Conservation (phyloP, 2,797 vertebrate species). For the Alauda arvensis region DNA sequence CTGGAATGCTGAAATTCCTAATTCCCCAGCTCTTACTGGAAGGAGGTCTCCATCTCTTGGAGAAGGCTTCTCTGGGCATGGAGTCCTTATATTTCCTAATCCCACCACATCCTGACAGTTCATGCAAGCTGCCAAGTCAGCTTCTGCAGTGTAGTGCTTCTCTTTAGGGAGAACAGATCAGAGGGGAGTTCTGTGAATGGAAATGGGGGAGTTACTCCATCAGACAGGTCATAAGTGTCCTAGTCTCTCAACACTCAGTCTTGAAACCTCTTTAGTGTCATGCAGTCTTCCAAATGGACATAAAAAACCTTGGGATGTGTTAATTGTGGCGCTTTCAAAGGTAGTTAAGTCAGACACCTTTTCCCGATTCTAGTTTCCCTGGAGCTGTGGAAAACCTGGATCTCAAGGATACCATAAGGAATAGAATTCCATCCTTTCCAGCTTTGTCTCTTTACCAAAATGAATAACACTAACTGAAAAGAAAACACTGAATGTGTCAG, state of each 20-base stretch:
- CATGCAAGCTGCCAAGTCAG: not conserved
- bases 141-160: fast-evolving
- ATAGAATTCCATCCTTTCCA: not conserved
- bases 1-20: not conserved
- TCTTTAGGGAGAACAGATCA: not conserved
- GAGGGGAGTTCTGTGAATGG: not conserved
- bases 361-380: not conserved
- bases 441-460: not conserved
- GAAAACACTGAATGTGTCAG: not conserved
- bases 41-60: not conserved
- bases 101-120: not conserved
- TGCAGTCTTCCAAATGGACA: not conserved
- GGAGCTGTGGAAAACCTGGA: not conserved
- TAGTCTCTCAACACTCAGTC: not conserved
- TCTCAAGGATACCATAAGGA: not conserved
- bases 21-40: not conserved
- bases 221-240: not conserved
- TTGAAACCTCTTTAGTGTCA: not conserved
- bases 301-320: not conserved
- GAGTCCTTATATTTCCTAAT: not conserved
- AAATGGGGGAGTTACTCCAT: not conserved
- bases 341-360: not conserved
- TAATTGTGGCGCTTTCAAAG: not conserved
- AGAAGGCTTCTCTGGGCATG: not conserved
- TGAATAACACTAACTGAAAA: not conserved